Conservation (phyloP, 2,113 vertebrate genomes). For the Datnioides undecimradiatus region DNA sequence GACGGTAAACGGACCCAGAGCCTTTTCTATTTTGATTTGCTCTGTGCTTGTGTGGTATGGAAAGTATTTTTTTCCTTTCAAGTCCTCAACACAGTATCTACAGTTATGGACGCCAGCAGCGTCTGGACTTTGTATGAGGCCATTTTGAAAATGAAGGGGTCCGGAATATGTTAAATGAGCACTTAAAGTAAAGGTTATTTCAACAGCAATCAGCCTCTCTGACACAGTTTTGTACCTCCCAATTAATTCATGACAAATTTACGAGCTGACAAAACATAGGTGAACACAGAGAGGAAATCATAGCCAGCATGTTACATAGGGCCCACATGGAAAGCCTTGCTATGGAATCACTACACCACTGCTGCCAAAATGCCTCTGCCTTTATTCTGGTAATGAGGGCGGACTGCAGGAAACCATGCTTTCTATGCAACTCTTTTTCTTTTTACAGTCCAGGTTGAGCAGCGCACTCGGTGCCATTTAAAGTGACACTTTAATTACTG, state of each 20-base stretch:
- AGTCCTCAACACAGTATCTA: conserved; percentile 54
- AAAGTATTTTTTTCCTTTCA: conserved; percentile 68
- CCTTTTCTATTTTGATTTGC: conserved; percentile 52
- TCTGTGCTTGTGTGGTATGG: conserved; percentile 63
- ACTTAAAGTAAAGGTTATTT: conserved; percentile 62
- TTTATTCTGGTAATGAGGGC: conserved; percentile 69
- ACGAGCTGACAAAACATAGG: conserved; percentile 68
- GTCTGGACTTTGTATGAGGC: conserved; percentile 67
- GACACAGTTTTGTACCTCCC: conserved; percentile 57
- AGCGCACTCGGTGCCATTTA: conserved; percentile 50
- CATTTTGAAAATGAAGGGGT: conserved; percentile 47
- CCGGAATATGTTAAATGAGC: conserved; percentile 47
- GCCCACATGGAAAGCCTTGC: conserved; percentile 58
- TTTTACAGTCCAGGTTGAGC: conserved; percentile 59
- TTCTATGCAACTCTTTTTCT: conserved; percentile 40
- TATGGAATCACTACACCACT: conserved; percentile 36
- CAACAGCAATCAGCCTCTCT: conserved; percentile 63
- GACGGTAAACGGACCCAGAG: conserved; percentile 44
- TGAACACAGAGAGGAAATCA: conserved; percentile 65
- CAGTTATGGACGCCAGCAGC: conserved; percentile 46
- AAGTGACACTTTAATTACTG: conserved; percentile 77
- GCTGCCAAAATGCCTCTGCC: conserved; percentile 57
- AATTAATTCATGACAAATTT: conserved; percentile 69
- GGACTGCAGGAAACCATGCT: conserved; percentile 62
- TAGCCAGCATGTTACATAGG: conserved; percentile 63